Percentiles rank a stretch among this genome's conserved stretches.
phyloP scores from a whole-genome alignment of 2,113 vertebrate genomes.

The Craseonycteris thonglongyai region DNA sequence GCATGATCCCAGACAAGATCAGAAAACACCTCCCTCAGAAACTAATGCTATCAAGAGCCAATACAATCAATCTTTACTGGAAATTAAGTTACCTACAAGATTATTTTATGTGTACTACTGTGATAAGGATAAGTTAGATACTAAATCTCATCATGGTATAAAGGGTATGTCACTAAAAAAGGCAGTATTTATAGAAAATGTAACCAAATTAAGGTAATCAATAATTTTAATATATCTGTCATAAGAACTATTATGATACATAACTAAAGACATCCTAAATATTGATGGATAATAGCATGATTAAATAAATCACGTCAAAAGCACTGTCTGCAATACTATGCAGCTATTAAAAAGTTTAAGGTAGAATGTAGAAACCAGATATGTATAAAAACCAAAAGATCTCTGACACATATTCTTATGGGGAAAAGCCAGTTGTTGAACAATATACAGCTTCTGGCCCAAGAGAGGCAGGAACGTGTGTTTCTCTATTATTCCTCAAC shows the following conservation, averaged over 20 bases:
- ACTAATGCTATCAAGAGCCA: neutral
- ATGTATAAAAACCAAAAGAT: neutral
- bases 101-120: neutral
- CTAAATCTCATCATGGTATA: neutral
- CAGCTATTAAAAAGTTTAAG: neutral
- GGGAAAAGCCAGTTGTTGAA: neutral
- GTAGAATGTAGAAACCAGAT: neutral
- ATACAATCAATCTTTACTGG: neutral
- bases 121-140: neutral
- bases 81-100: slow-evolving; percentile 8
- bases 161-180: neutral
- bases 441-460: neutral
- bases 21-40: neutral
- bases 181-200: neutral
- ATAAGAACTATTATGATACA: neutral
- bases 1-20: neutral
- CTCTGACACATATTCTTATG: neutral
- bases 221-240: neutral
- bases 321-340: neutral
- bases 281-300: neutral
- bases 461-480: neutral
- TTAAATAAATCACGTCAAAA: slow-evolving; percentile 16
- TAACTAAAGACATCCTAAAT: neutral
- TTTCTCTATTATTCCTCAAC: neutral
- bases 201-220: neutral